Evolutionary conservation across 2,888 invertebrate genomes (phyloP).

Genomic region (Dasypolia templi): DNA sequence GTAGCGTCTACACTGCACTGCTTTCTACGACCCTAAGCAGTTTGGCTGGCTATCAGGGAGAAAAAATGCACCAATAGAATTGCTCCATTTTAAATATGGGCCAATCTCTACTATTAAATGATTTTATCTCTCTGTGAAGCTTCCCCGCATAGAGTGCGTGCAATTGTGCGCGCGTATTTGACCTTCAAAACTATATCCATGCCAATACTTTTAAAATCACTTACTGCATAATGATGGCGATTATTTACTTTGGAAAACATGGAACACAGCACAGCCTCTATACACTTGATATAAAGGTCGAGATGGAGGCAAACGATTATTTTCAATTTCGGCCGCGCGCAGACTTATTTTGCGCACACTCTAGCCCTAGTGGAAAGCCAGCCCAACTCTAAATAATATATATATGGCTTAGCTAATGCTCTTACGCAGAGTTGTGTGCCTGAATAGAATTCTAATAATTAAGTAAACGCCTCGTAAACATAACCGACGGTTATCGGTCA

Average conservation of each 20-base stretch:
- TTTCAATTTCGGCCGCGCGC: too few species aligned
- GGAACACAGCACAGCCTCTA: too few species aligned
- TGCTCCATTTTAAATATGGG: background rate
- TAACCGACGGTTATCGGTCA: constrained; percentile 44
- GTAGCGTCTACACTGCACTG: constrained; percentile 66
- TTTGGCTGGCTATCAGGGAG: background rate
- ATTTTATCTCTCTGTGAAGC: background rate
- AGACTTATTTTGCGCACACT: too few species aligned
- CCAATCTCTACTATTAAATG: background rate
- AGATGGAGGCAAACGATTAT: too few species aligned
- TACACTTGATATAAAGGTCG: too few species aligned
- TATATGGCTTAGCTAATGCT: constrained; percentile 79
- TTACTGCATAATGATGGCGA: too few species aligned
- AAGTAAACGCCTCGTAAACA: constrained; percentile 46
- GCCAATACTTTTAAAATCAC: too few species aligned
- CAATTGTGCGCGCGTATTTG: too few species aligned
- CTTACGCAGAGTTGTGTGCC: constrained; percentile 53
- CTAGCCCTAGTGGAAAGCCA: constrained; percentile 32
- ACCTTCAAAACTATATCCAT: too few species aligned
- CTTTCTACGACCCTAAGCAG: constrained; percentile 69
- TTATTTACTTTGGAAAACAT: too few species aligned
- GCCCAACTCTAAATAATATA: constrained; percentile 76
- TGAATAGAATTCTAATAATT: constrained; percentile 31
- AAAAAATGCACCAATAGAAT: constrained; percentile 6
- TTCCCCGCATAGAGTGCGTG: constrained; percentile 29